Percentiles rank a stretch among this genome's conserved stretches.
phyloP scores from a whole-genome alignment of 2,113 vertebrate species.

The Phoxinus phoxinus region DNA sequence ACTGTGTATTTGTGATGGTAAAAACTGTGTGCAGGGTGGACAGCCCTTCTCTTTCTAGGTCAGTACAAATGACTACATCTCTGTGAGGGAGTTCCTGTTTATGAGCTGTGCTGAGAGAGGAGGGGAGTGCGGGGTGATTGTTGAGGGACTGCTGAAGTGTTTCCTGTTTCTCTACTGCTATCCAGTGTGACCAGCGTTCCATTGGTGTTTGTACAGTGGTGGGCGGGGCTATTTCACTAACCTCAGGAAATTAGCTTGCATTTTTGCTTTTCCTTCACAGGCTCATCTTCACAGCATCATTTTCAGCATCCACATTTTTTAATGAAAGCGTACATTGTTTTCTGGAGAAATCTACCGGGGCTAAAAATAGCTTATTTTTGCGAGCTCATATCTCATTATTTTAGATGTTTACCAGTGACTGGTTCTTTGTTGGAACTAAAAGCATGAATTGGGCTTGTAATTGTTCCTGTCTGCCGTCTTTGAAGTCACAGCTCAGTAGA shows the following conservation, averaged over 20 bases:
- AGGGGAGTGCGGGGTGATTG: neutral
- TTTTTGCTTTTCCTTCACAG: constrained; percentile 20
- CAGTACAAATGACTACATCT: neutral
- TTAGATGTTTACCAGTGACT: neutral
- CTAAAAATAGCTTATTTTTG: neutral
- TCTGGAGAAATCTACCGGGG: neutral
- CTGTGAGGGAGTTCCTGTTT: constrained; percentile 49
- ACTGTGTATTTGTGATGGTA: neutral
- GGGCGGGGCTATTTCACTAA: neutral
- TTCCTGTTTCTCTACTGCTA: constrained; percentile 27
- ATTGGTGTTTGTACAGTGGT: constrained; percentile 21
- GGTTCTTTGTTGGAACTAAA: neutral
- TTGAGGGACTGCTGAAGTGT: constrained; percentile 14
- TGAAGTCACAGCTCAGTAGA: neutral
- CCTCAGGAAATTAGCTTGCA: constrained; percentile 29
- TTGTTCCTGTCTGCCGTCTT: neutral
- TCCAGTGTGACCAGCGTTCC: neutral
- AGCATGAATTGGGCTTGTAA: neutral
- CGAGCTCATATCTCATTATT: neutral
- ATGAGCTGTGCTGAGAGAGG: constrained; percentile 36
- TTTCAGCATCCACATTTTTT: neutral
- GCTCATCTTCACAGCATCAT: neutral
- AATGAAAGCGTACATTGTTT: neutral
- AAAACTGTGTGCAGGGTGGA: neutral
- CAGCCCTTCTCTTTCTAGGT: neutral